A percentile compares a stretch with the other conserved stretches of the same genome.
phyloP scores from a whole-genome alignment of 23 tunicate species.

The Ascidia mentula region DNA sequence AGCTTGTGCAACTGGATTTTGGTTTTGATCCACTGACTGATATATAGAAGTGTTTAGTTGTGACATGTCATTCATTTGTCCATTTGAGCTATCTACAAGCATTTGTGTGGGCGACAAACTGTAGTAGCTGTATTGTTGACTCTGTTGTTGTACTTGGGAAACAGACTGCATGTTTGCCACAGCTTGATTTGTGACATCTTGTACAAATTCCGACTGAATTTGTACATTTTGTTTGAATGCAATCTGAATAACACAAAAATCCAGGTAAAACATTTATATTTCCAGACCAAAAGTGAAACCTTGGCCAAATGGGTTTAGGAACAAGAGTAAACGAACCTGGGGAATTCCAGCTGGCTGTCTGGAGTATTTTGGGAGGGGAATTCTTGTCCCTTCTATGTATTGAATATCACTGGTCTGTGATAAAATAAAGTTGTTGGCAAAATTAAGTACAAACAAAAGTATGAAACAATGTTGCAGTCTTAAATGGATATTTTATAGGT shows the following conservation, averaged over 20 bases:
- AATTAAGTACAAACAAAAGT: too few relatives aligned
- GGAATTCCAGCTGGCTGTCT: constrained; percentile 15
- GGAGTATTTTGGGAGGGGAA: constrained; percentile 42
- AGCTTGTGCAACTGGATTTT: constrained; percentile 24
- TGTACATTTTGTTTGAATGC: neutral
- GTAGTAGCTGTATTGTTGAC: neutral
- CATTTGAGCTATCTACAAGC: neutral
- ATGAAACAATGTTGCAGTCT: too few relatives aligned
- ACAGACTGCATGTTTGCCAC: neutral
- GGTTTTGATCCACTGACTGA: constrained; percentile 35
- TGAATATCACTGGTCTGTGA: constrained; percentile 15
- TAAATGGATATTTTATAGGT: too few relatives aligned
- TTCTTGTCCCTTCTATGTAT: constrained; percentile 41
- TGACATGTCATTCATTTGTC: neutral
- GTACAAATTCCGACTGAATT: neutral
- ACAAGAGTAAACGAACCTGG: constrained; percentile 18
- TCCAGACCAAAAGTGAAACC: neutral
- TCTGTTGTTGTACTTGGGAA: neutral
- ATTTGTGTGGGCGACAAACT: neutral
- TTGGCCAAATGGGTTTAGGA: neutral
- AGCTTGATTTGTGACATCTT: neutral
- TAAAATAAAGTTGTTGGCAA: too few relatives aligned
- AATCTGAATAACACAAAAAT: neutral
- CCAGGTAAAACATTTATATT: neutral
- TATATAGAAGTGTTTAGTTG: too few relatives aligned